Base-by-base conservation (phyloP, 1,140 invertebrate genomes). In the Ips nitidus region DNA sequence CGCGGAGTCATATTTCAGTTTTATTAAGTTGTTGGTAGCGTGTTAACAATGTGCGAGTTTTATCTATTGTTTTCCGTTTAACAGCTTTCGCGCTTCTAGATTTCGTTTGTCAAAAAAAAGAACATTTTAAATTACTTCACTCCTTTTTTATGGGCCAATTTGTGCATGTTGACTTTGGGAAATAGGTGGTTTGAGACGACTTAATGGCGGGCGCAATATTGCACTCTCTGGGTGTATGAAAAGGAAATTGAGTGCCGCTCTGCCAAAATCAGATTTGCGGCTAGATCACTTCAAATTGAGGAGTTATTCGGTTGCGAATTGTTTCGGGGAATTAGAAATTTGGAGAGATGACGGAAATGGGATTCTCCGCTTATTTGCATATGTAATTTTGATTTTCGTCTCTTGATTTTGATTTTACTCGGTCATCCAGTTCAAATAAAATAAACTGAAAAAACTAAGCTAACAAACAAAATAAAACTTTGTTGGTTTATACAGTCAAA, bases 1-100 rank as follows among this genome's bases (percentile, higher is more conserved):
- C 4, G 4, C 4, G n/a, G 45, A n/a, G 45, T n/a, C 45, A 47
- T 47, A 47, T 47, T 47, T 47, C 45, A 47, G 45, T 47, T 47
- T 47, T 47, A 47, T 47, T 47, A 47, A 47, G 45, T 47, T 47
- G 45, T 47, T 47, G 45, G 45, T 47, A n/a, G 45, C 45, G 45
- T 47, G 45, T 47, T 47, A 47, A 47, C 45, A 47, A 47, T 47
- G 45, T 47, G 45, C 45, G 4, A 4, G n/a, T 47, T 47, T 47
- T 47, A 47, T 47, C 45, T 47, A 47, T 47, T 47, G 45, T 47
- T 47, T 47, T 47, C 45, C 45, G 45, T 47, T 47, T 47, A 47
- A 47, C 4, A 5, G n/a, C 45, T 47, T 5, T 47, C 45, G n/a
- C 4, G n/a, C 1, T 5, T 4, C 45, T 47, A n/a, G n/a, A 5